These are phyloP conservation scores for Tenualosa thibaudeaui DNA, from an alignment of 2,797 vertebrate genomes.

Conservation along the genomic window DNA sequence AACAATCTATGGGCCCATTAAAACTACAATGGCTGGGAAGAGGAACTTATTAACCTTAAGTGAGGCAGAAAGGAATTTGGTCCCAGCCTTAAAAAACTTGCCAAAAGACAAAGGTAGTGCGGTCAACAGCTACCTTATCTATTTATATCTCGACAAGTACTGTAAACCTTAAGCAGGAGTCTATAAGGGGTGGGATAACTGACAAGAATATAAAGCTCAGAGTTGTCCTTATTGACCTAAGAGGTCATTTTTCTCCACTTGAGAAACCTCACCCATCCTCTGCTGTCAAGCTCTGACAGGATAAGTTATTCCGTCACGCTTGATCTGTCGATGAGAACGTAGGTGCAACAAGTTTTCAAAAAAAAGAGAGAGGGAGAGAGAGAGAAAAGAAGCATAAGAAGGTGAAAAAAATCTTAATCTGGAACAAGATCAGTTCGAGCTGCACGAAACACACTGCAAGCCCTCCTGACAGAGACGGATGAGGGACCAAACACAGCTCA, in stretches of 20 bases:
- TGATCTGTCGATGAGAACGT: constrained; percentile 60
- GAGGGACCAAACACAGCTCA: constrained; percentile 63
- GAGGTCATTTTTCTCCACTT: constrained; percentile 50
- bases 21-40: constrained; percentile 25
- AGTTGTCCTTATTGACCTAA: constrained; percentile 45
- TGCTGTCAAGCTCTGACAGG: constrained; percentile 44
- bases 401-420: constrained; percentile 66
- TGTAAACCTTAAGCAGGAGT: background rate
- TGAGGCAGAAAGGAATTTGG: constrained; percentile 30
- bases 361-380: constrained; percentile 50
- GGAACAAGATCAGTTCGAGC: constrained; percentile 40
- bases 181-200: background rate
- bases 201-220: constrained; percentile 28
- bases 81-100: constrained; percentile 10
- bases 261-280: constrained; percentile 38
- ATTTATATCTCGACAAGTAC: constrained; percentile 29
- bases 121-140: constrained; percentile 23
- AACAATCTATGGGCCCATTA: constrained; percentile 20
- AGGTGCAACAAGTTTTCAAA: constrained; percentile 63
- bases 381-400: constrained; percentile 38
- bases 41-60: constrained; percentile 26
- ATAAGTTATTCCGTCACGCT: constrained; percentile 36
- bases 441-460: constrained; percentile 44
- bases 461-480: constrained; percentile 70
- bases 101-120: background rate